Base-by-base conservation (phyloP, 2,888 invertebrate species). In the Dasypogon diadema region DNA sequence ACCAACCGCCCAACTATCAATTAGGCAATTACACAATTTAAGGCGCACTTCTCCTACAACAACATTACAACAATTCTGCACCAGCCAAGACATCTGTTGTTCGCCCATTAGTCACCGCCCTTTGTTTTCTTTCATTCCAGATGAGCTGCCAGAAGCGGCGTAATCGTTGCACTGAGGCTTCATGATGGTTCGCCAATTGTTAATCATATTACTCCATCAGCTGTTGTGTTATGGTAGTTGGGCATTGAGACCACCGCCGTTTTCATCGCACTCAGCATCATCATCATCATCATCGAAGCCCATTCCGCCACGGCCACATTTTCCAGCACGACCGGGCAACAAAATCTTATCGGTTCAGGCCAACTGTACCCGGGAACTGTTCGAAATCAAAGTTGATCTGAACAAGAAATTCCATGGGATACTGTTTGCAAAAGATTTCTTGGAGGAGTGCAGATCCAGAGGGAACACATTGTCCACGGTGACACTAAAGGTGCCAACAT, bases 391-490 rank as follows among this genome's bases (percentile, higher is more conserved):
- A 74, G 82, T 93, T 12, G 86, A 87, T 60, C 87, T 92, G 88
- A 85, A 81, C 76, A 83, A 82, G 14, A 81, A 80, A 0, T 93
- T 93, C 85, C 91, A 91, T 80, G 93, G 93, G 5, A 83, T 92
- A 5, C 86, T 93, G 34, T 93, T 93, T 81, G 92, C 93, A 78
- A 92, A 91, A 84, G 93, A 93, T 80, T 93, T 93, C 83, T 90
- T 92, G 0, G 88, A 91, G 77, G 92, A 92, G 82, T 93, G 93
- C 81, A 87, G 89, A 26, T 86, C 89, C 10, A 88, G 89, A 81
- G 93, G 93, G 86, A 82, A 82, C 68, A 79, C 80, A 16, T 79
- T 81, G 4, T 78, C 79, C 0, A 81, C 81, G 12, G 81, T 86
- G 2, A 81, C 82, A 2, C 77, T 86, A 14, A 82, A 81, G 5